These are phyloP conservation scores for Corydoras maculifer DNA, from an alignment of 2,113 vertebrate genomes.

Conservation along the genomic window DNA sequence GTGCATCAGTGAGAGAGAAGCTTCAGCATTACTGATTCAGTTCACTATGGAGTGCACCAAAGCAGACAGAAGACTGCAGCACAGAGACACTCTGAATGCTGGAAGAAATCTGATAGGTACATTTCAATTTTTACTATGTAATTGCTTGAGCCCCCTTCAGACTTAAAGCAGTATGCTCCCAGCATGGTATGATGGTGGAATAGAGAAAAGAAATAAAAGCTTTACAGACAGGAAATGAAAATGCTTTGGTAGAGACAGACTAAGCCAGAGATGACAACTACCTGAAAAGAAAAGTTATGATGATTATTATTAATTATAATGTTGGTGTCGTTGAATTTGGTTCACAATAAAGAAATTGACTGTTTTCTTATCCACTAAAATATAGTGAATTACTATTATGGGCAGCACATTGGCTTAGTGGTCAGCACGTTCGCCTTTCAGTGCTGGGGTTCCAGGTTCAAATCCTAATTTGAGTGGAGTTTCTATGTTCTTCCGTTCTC, in stretches of 20 bases:
- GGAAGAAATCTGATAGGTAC: conserved; percentile 6
- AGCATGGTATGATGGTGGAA: background rate
- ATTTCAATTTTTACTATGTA: conserved; percentile 5
- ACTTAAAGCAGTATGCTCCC: background rate
- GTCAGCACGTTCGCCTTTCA: no score
- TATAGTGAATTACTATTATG: no score
- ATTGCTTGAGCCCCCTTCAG: conserved; percentile 4
- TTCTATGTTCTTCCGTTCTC: no score
- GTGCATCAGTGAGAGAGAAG: conserved; percentile 10
- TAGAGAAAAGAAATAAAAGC: conserved; percentile 8
- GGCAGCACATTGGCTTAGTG: no score
- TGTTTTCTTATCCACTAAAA: no score
- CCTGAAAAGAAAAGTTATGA: background rate
- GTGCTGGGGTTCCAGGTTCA: no score
- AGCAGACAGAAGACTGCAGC: conserved; percentile 8
- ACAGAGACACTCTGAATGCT: conserved; percentile 14
- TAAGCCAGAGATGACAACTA: background rate
- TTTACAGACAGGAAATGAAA: background rate
- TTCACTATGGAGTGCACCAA: conserved; percentile 31
- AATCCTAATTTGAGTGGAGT: no score
- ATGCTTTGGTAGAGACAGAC: background rate
- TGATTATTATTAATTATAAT: no score
- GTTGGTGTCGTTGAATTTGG: no score
- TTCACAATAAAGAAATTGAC: no score
- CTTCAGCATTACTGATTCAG: conserved; percentile 25